A percentile compares a stretch with the other conserved stretches of the same genome.
Conservation (phyloP, 2,113 vertebrate species). For the Elanus axillaris region DNA sequence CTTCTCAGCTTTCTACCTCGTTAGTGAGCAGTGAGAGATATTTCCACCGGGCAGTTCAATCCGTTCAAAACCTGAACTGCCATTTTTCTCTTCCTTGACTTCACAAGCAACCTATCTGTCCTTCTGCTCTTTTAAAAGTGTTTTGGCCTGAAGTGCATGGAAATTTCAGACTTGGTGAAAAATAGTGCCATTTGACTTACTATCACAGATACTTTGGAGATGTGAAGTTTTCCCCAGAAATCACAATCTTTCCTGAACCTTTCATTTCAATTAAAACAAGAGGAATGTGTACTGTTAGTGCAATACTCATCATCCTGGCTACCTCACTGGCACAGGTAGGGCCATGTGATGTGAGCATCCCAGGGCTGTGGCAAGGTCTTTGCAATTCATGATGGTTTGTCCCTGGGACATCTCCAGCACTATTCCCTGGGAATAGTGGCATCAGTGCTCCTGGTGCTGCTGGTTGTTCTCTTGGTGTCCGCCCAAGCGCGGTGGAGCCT, state of each 20-base stretch:
- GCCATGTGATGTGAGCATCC: not conserved
- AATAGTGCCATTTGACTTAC: not conserved
- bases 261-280: not conserved
- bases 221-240: not conserved
- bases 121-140: not conserved
- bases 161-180: not conserved
- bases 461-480: not conserved
- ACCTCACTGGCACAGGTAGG: not conserved
- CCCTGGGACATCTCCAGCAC: not conserved
- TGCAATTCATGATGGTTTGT: not conserved
- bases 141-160: not conserved
- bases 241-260: not conserved
- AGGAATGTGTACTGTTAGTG: fast-evolving
- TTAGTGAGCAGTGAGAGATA: conserved; percentile 40
- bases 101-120: not conserved
- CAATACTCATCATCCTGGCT: fast-evolving
- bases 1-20: conserved; percentile 29
- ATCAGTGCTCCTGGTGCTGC: not conserved
- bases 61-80: not conserved
- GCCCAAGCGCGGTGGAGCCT: not conserved
- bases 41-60: conserved; percentile 16
- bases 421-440: not conserved
- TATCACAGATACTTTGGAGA: not conserved
- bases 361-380: not conserved
- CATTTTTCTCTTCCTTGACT: conserved; percentile 27